These are phyloP conservation scores for Colletes latitarsis DNA, from an alignment of 1,140 invertebrate genomes.

Conservation along the genomic window DNA sequence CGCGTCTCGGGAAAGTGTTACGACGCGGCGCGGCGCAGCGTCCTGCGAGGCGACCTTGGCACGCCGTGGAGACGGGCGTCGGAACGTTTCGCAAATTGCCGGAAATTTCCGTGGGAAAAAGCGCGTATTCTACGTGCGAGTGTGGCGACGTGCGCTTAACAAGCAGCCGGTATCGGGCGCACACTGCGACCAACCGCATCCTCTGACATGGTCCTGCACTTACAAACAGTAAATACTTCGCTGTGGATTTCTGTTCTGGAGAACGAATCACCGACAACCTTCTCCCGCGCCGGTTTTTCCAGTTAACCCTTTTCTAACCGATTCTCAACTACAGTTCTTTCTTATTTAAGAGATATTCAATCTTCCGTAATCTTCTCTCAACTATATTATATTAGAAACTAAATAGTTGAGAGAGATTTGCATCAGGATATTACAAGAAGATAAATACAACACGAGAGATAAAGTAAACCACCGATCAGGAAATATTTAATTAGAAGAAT, in stretches of 20 bases:
- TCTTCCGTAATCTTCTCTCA: too few species aligned
- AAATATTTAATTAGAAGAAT: too few species aligned
- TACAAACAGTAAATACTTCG: constrained; percentile 5
- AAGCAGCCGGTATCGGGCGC: constrained; percentile 44
- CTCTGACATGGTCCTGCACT: constrained; percentile 44
- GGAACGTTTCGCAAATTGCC: constrained; percentile 75
- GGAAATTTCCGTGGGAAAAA: constrained; percentile 78
- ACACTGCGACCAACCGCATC: constrained; percentile 22
- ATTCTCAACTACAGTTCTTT: too few species aligned
- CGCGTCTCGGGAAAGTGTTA: constrained; percentile 1
- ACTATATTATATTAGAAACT: too few species aligned
- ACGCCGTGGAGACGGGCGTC: constrained; percentile 64
- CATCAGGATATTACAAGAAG: too few species aligned
- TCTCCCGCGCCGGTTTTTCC: background rate
- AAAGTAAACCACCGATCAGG: too few species aligned
- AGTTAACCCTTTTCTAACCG: too few species aligned
- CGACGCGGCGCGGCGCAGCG: constrained; percentile 37
- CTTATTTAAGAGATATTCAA: too few species aligned
- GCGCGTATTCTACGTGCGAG: constrained; percentile 40
- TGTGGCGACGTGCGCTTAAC: constrained; percentile 53
- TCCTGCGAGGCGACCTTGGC: constrained; percentile 68
- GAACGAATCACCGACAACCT: too few species aligned
- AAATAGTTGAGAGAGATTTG: too few species aligned
- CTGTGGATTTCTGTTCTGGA: background rate
- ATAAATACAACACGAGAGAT: too few species aligned